Base-by-base conservation (phyloP, 2,113 vertebrate species). In the Centrocercus urophasianus region DNA sequence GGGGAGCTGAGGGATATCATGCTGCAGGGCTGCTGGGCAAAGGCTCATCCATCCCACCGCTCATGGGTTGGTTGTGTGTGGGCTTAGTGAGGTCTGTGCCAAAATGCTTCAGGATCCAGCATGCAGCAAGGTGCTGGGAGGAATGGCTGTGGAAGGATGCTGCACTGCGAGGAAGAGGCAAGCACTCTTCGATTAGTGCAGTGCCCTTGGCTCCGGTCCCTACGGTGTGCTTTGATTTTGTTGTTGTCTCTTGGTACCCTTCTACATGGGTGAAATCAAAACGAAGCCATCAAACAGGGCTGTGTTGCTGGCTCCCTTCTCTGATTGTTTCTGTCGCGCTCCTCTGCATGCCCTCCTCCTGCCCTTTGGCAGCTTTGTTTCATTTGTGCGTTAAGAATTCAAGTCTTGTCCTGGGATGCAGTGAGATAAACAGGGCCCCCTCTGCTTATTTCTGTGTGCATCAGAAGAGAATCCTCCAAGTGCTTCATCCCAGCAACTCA, bases 31-130 rank as follows among this genome's bases (percentile, higher is more conserved):
- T 54, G 65, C 38, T 77, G 76, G 60, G n/a, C 59, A 76, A 34
- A 36, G 54, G 16, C 5, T 77, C 2, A 5, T 28, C 6, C 1
- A 34, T 57, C 5, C 30, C 34, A 27, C 36, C 60, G 36, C 66
- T 76, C 0, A 0, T 38, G 64, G 76, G 22, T 50, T 65, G 28
- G 10, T 54, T 60, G 21, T 7, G 27, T 3, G 4, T 32, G 40
- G 13, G 5, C 42, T 61, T 25, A 38, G 16, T 56, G 72, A 66
- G 65, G 34, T 42, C 32, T 2, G 2, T 50, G 40, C 25, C 86
- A 74, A 6, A 0, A 0, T 21, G 32, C 40, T 1, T 2, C 5
- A 2, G 32, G 38, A 45, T 21, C 56, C 45, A 45, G 14, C 0
- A 1, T 59, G 25, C 17, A 71, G 4, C 9, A 38, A 28, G 19